Evolutionary conservation across 2,888 invertebrate species (phyloP), one percentile per base, ranked within the genome.

Genomic region (Drosophila sordidula): DNA sequence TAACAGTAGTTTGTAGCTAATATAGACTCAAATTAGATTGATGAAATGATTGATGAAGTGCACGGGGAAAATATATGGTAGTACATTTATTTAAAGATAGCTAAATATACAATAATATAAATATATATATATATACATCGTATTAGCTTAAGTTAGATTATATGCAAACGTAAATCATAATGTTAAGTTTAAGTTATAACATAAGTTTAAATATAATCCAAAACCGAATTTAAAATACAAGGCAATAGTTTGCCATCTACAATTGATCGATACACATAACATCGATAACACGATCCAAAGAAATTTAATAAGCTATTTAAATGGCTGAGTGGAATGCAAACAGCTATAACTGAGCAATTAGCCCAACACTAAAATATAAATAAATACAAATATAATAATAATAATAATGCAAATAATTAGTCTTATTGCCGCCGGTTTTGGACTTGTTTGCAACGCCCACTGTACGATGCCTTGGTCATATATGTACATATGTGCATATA

Each of bases 391-490:
- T 38, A 38, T 47, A 18, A 26, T 26, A 38, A 38, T 18, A 36
- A 42, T 18, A 26, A 38, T 22, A n/a, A 47, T 47, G 8, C 34
- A 41, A 16, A 26, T 47, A 58, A 62, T 63, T 44, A 32, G 25
- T 39, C 39, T 11, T 16, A 38, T 63, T 22, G 29, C 29, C 29
- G 62, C 34, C 22, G 11, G 6, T 12, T 36, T 47, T 22, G 18
- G 18, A 42, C 25, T 34, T 46, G 32, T 26, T 36, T 18, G 16
- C 14, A 49, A 42, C 44, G 63, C 44, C 50, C 63, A 50, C 49
- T 34, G 34, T 18, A 18, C 18, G 18, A 18, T 18, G 29, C 22
- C 22, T 29, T 29, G 22, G 22, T 8, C 45, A 26, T n/a, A 39
- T 25, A 55, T 32, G 5, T 12, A 8, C n/a, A 11, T 25, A 18